Base-by-base conservation (phyloP, 2,888 invertebrate species). In the Drosophila melanosoma region DNA sequence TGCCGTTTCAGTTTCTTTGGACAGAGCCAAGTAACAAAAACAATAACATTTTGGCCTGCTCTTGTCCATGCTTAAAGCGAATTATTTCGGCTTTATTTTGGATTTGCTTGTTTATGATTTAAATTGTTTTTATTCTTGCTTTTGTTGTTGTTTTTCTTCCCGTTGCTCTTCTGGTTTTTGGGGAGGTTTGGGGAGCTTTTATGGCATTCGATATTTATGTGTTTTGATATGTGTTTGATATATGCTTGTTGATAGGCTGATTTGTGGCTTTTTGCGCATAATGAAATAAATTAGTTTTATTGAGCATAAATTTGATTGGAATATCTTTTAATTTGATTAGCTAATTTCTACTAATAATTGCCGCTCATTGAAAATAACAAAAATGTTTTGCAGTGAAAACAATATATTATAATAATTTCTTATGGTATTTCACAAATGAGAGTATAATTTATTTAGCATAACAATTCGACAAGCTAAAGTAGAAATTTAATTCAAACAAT, bases 171-270 rank as follows among this genome's bases (percentile, higher is more conserved):
- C 7, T 33, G 42, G n/a, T 45, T 1, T 45, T 45, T 45, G 7
- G 15, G 12, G 15, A 2, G 20, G 10, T 38, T 45, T 74, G 59
- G 15, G 6, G 20, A 10, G 45, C 45, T 74, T 63, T 38, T 20
- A 11, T 69, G 63, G 26, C 62, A 57, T 57, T 57, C 35, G 29
- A 61, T 68, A 74, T 79, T 74, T 79, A 79, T 74, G 74, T 62
- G 51, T 36, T 17, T 29, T 6, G 49, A 49, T 26, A 33, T 35
- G 42, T 38, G 32, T 3, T 17, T 48, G 33, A 66, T 57, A 52
- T 63, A 60, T 65, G 40, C 26, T 7, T 62, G 32, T 62, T 60
- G 56, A 52, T 42, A 35, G 53, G 8, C 45, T 62, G 68, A 76
- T 69, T 74, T 69, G 62, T 57, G 59, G 62, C 51, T 61, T 12